Conservation (phyloP, 2,797 vertebrate species). For the Lepidocolaptes lacrymiger region DNA sequence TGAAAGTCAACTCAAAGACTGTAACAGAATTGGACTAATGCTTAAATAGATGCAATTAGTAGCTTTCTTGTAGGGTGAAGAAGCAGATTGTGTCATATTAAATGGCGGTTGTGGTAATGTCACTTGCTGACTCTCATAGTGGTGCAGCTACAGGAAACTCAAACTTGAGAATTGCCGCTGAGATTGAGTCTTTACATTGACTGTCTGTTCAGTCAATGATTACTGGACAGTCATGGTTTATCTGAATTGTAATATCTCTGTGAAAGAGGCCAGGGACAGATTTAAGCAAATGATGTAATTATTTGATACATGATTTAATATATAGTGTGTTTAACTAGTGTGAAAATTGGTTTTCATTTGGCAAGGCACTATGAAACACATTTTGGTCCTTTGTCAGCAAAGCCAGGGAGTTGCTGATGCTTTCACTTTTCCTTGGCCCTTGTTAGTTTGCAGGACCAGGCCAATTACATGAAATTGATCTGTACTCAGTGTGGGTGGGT, state of each 20-base stretch:
- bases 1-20: neutral
- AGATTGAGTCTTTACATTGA: neutral
- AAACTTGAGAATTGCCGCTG: neutral
- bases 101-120: neutral
- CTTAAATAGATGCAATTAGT: conserved; percentile 6
- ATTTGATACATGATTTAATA: conserved; percentile 40
- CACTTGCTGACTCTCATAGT: neutral
- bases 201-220: neutral
- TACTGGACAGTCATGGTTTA: conserved; percentile 28
- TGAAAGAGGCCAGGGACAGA: neutral
- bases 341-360: conserved; percentile 5
- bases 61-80: neutral
- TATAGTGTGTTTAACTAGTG: neutral
- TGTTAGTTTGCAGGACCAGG: conserved; percentile 64
- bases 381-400: conserved; percentile 28
- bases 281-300: conserved; percentile 28
- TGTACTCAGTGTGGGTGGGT: conserved; percentile 41
- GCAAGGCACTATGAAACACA: neutral
- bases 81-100: neutral
- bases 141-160: neutral
- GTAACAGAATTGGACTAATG: neutral
- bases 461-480: conserved; percentile 67
- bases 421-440: conserved; percentile 62
- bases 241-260: neutral
- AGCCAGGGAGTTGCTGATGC: conserved; percentile 46